Conservation (phyloP, 1,140 invertebrate species). For the Bombyx mandarina region DNA sequence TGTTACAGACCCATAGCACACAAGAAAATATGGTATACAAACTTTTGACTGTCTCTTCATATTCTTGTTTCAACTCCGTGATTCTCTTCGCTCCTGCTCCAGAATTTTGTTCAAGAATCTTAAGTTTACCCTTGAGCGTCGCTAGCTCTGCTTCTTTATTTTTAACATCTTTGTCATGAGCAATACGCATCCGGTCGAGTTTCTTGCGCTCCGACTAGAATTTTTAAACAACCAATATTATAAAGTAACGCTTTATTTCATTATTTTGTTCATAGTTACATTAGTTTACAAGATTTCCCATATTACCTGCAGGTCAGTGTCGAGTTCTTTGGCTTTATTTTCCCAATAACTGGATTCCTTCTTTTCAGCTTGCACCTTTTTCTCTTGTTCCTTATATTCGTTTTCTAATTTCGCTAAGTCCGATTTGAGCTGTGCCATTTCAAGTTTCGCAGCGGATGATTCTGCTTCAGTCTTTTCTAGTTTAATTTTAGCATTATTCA, state of each 20-base stretch:
- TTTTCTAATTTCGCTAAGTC: conserved; percentile 77
- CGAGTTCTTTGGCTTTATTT: conserved; percentile 74
- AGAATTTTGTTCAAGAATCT: conserved; percentile 73
- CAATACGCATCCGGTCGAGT: conserved; percentile 73
- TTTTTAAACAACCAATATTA: not conserved
- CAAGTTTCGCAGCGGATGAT: conserved; percentile 64
- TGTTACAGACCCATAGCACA: too few species aligned
- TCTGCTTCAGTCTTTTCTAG: conserved; percentile 56
- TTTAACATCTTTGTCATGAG: conserved; percentile 75
- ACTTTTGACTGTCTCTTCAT: conserved; percentile 79
- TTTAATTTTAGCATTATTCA: conserved; percentile 41
- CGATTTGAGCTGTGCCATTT: conserved; percentile 69
- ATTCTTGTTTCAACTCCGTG: conserved; percentile 76
- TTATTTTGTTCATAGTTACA: not conserved
- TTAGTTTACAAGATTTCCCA: not conserved
- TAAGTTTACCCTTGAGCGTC: conserved; percentile 76
- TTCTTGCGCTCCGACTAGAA: conserved; percentile 75
- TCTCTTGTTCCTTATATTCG: conserved; percentile 72
- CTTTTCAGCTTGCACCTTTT: conserved; percentile 69
- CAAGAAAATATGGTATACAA: not conserved
- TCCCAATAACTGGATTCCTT: conserved; percentile 73
- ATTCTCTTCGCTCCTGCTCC: conserved; percentile 75
- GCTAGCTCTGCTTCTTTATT: conserved; percentile 78
- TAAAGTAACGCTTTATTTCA: not conserved
- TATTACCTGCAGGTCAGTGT: conserved; percentile 74